Percentiles rank a stretch among this genome's conserved stretches.
Evolutionary conservation across 2,113 vertebrate species (phyloP).

Genomic region (Tonatia bakeri): DNA sequence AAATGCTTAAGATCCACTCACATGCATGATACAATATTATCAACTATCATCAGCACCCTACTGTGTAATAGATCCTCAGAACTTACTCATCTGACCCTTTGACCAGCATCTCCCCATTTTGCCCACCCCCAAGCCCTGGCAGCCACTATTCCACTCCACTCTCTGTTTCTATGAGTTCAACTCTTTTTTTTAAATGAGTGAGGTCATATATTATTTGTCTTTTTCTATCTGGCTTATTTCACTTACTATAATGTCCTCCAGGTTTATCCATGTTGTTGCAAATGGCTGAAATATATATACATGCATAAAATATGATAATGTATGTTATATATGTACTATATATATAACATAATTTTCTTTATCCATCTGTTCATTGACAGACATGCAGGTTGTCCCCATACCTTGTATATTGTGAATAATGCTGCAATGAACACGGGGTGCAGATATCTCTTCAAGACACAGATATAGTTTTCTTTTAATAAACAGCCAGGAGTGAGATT

Average conservation of each 20-base stretch:
- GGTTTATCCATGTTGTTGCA: background rate
- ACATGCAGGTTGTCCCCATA: background rate
- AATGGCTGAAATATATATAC: background rate
- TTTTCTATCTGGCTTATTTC: background rate
- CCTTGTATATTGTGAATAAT: background rate
- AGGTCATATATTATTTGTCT: background rate
- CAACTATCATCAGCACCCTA: background rate
- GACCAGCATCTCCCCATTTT: background rate
- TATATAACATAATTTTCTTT: background rate
- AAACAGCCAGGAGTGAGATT: background rate
- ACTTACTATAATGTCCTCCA: background rate
- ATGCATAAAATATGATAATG: background rate
- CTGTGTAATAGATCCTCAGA: background rate
- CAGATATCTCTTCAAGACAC: background rate
- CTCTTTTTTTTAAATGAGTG: background rate
- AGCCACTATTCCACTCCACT: background rate
- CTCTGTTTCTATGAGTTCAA: background rate
- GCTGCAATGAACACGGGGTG: background rate
- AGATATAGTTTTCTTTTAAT: background rate
- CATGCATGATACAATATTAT: rapidly evolving
- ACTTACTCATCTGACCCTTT: background rate
- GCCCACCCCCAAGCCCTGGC: background rate
- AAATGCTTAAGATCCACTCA: background rate
- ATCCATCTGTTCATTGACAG: background rate
- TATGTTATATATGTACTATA: too few relatives aligned